Evolutionary conservation across 2,113 vertebrate genomes (phyloP), one percentile per base, ranked within the genome.

Genomic region (Boleophthalmus pectinirostris): DNA sequence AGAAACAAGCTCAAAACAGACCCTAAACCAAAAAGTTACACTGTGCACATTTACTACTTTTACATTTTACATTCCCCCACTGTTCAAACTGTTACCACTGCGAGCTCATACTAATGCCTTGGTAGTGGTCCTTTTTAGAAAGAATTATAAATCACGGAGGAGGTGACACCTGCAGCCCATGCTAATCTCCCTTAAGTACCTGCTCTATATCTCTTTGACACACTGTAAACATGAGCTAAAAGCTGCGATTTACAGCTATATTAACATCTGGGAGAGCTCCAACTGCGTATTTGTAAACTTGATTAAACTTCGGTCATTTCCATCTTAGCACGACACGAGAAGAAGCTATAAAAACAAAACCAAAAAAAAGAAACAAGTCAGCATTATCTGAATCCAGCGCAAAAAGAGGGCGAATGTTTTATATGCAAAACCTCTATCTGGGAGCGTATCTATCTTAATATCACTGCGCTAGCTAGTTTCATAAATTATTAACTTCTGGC

Each of bases 401-500:
- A 88, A 88, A 83, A 75, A 84, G 13, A 65, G 66, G 18, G 33
- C 56, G 61, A 71, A 72, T 80, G 79, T 82, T 85, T 86, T 75
- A 78, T 85, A 82, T 82, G 79, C 73, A 72, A 76, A 89, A 82
- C 67, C 84, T 83, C 72, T 69, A 85, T 76, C 8, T 54, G 63
- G 63, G 73, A 65, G 53, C 76, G 63, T 75, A 90, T 87, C 74
- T 66, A 84, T 88, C 79, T 81, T 82, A 76, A 84, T 82, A 84
- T 88, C 74, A 65, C 35, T 69, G 79, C 71, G 66, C 56, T 74
- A 73, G 70, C 79, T 64, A 82, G 73, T 87, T 85, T 74, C 72
- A 88, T 88, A 74, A 92, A 92, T 92, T 84, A 92, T 91, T 92
- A 92, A 92, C 89, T 89, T 80, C 72, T 33, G 68, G 66, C 65